Percentiles rank a stretch among this genome's conserved stretches.
phyloP scores from a whole-genome alignment of 2,113 vertebrate genomes.

The Entomyzon cyanotis region DNA sequence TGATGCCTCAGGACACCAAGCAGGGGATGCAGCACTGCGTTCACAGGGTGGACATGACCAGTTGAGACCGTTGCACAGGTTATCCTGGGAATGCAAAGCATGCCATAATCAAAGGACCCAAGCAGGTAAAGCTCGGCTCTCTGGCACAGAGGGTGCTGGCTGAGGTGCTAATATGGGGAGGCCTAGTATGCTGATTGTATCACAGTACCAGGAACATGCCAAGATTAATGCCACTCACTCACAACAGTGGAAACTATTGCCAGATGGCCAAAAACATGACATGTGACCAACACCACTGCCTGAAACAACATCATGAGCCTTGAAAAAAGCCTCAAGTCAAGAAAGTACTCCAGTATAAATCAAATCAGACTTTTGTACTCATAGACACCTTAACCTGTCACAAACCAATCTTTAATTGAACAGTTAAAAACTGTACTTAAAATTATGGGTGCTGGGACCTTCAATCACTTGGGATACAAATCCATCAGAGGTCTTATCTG shows the following conservation, averaged over 20 bases:
- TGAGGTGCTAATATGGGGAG: background rate
- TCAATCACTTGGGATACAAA: background rate
- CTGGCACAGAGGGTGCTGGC: background rate
- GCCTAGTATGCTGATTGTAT: background rate
- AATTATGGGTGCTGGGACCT: background rate
- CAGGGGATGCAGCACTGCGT: background rate
- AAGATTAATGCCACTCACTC: background rate
- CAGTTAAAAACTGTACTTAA: background rate
- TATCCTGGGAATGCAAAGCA: background rate
- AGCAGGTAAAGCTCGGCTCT: background rate
- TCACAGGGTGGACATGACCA: accelerated
- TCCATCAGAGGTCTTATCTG: background rate
- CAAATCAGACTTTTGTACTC: background rate
- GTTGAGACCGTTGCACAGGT: background rate
- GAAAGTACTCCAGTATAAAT: background rate
- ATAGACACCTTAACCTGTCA: background rate
- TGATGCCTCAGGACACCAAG: background rate
- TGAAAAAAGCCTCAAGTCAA: background rate
- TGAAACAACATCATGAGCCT: background rate
- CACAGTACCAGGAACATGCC: background rate
- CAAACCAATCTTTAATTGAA: background rate
- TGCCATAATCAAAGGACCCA: background rate
- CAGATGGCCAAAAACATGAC: accelerated
- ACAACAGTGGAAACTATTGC: background rate
- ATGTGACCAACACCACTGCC: background rate